Conservation (phyloP, 2,797 vertebrate species). For the Cyclopterus lumpus region DNA sequence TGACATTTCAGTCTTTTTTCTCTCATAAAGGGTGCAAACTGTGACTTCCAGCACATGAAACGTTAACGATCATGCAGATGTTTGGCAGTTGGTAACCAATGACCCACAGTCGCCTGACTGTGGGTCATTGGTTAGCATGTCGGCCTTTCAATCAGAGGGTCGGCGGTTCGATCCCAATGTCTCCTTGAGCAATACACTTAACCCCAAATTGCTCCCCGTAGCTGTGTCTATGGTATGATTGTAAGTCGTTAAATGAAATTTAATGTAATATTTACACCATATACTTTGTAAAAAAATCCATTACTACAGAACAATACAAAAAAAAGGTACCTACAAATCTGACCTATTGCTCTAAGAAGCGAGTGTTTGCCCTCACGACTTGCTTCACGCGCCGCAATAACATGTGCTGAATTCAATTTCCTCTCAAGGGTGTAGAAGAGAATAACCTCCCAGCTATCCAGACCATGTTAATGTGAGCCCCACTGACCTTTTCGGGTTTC, state of each 20-base stretch:
- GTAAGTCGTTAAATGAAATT: too few species aligned
- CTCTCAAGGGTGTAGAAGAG: not conserved
- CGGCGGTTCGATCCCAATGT: too few species aligned
- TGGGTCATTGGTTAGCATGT: too few species aligned
- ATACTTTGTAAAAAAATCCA: not conserved
- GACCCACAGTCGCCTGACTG: too few species aligned
- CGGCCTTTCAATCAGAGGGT: too few species aligned
- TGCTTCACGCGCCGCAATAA: not conserved
- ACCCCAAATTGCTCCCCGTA: too few species aligned
- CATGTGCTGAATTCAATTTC: not conserved
- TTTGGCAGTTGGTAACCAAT: too few species aligned
- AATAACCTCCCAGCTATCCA: not conserved
- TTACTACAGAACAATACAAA: not conserved
- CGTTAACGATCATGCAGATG: not conserved
- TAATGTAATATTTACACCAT: not conserved
- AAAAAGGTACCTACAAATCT: not conserved
- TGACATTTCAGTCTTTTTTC: conserved; percentile 13
- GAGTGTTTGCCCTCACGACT: not conserved
- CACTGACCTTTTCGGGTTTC: not conserved
- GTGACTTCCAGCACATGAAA: not conserved
- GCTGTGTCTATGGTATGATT: too few species aligned
- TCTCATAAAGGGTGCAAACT: not conserved
- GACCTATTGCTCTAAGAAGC: not conserved
- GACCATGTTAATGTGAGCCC: not conserved
- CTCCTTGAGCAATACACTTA: too few species aligned